Evolutionary conservation across 2,888 invertebrate genomes (phyloP), one percentile per base, ranked within the genome.

Genomic region (Leucophenga maculata): DNA sequence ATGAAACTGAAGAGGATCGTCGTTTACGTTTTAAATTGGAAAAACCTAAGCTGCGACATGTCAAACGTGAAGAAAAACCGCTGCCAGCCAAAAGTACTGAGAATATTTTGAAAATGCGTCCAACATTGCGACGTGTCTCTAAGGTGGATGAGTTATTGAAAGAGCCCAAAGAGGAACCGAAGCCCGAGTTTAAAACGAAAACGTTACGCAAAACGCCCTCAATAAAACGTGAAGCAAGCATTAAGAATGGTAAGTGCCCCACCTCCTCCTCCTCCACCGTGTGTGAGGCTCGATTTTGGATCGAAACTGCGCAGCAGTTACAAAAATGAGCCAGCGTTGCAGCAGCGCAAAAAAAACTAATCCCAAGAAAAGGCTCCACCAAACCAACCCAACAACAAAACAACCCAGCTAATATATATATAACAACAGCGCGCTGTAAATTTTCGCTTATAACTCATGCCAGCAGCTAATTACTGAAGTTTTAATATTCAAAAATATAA

Each of bases 101-200:
- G 57, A 85, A 88, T 70, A 71, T 87, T 68, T 75, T 85, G 62
- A 88, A 88, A 80, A 82, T 87, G 50, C 82, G 88, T 3, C 88
- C 89, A 20, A 86, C 83, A 32, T 82, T 89, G 66, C 87, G 87
- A 77, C 88, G 88, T 80, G 86, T 87, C 74, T 84, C 87, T 73
- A 88, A 87, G 79, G 78, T 88, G 62, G 88, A 89, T 73, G 88
- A 88, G 70, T 71, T 82, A 64, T 75, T 86, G 54, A 87, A 87
- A 78, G 84, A 86, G 75, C 74, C 82, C 50, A 85, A 86, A 78
- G 82, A 86, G 57, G 86, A 87, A 71, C 78, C 82, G 67, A 87
- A 87, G 73, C 87, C 88, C 52, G 87, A 87, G 74, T 87, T 88
- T 74, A 87, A 86, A 79, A 88, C 88, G 78, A 86, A 87, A 75